Evolutionary conservation across 2,113 vertebrate species (phyloP), one percentile per base, ranked within the genome.

Genomic region (Enhydra lutris): DNA sequence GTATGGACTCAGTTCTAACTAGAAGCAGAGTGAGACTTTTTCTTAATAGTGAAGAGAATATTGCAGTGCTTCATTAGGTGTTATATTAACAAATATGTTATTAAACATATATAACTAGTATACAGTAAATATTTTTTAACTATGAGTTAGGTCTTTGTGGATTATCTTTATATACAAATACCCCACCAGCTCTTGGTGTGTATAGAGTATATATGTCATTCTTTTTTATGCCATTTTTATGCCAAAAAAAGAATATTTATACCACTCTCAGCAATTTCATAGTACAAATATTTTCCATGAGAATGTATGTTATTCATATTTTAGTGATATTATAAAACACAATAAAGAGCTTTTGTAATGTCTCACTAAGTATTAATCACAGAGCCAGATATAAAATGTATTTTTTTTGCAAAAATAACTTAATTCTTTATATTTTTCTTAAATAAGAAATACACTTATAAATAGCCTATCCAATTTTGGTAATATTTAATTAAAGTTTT

Each of bases 281-380:
- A 55, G 21, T 26, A 57, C 50, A 57, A 81, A 39, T 65, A 18
- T 86, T 74, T 95, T 52, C 36, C 42, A 63, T 42, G 20, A 74
- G 57, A 71, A 85, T 34, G 7, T 81, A 1, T 89, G 71, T 78
- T 91, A 95, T 95, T 93, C 45, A 86, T 59, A n/a, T 92, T 82
- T 96, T 85, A 47, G 89, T 89, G n/a, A 89, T 45, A 81, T 47
- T 88, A 80, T 3, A 91, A 91, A 74, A 52, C 71, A 86, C 31
- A 81, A 69, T 23, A 92, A 95, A 84, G n/a, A 39, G 11, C 45
- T 84, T 93, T 91, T 36, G 39, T n/a, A 96, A 61, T 20, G 6
- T 83, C 55, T 94, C 8, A 47, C 10, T 73, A n/a, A 94, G 94
- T 80, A 74, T 81, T 95, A 94, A 83, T 63, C 31, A 93, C 42